Conservation (phyloP, 1,140 invertebrate species). For the Hyphantria cunea region DNA sequence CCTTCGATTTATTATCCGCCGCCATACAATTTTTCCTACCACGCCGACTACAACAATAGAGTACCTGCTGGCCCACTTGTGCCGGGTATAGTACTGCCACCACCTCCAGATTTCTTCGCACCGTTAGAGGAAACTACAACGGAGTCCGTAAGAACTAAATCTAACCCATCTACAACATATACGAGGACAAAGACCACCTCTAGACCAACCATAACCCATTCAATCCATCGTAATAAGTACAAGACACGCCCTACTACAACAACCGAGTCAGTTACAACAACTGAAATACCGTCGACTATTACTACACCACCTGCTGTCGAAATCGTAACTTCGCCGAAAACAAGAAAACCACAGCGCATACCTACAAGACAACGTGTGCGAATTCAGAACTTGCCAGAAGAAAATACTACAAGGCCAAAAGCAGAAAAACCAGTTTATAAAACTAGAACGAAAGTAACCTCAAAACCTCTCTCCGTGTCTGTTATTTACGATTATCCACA, state of each 20-base stretch:
- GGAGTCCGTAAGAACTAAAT: constrained; percentile 53
- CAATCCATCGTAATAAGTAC: constrained; percentile 66
- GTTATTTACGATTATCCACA: constrained; percentile 72
- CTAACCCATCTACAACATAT: constrained; percentile 57
- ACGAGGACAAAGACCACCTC: constrained; percentile 65
- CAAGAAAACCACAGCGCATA: constrained; percentile 64
- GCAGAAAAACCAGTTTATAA: constrained; percentile 72
- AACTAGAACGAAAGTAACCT: constrained; percentile 73
- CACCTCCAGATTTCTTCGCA: constrained; percentile 92
- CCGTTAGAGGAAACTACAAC: constrained; percentile 81
- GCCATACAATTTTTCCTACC: constrained; percentile 93
- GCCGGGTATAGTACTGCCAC: constrained; percentile 93
- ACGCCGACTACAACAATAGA: constrained; percentile 87
- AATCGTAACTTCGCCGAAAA: constrained; percentile 57
- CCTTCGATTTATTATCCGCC: constrained; percentile 95
- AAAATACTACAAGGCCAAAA: constrained; percentile 62
- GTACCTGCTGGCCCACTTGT: constrained; percentile 93
- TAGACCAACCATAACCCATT: constrained; percentile 51
- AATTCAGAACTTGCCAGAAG: constrained; percentile 64
- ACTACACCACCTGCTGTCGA: constrained; percentile 61
- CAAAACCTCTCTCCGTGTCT: constrained; percentile 75
- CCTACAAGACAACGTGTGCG: constrained; percentile 60
- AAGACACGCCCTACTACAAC: constrained; percentile 73
- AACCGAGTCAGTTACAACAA: constrained; percentile 66
- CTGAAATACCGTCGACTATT: constrained; percentile 66